Conservation (phyloP, 1,140 invertebrate genomes). For the Oncopodura yosiiana region DNA sequence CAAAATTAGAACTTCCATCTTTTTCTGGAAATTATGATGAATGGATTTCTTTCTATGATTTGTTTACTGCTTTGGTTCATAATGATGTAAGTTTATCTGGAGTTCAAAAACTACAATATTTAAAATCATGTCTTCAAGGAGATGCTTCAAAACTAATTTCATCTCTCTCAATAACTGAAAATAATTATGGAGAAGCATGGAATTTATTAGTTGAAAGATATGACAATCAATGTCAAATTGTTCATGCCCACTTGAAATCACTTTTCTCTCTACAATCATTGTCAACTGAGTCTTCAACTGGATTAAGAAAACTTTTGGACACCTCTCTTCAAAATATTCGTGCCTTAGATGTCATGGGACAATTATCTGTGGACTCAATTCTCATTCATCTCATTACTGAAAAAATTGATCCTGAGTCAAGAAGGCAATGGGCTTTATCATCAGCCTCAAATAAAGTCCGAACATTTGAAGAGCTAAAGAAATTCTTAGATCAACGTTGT, state of each 20-base stretch:
- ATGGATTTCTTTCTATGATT: constrained; percentile 20
- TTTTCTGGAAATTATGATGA: constrained; percentile 9
- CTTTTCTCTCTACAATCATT: not conserved
- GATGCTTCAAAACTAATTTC: constrained; percentile 2
- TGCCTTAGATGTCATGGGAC: not conserved
- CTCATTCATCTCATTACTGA: not conserved
- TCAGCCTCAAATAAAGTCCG: not conserved
- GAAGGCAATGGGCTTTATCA: not conserved
- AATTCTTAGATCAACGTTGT: not conserved
- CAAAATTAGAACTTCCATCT: constrained; percentile 9
- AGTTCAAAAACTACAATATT: constrained; percentile 11
- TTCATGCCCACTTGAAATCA: not conserved
- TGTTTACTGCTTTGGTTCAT: constrained; percentile 13
- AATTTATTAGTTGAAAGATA: constrained; percentile 1
- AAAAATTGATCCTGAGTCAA: constrained; percentile 1
- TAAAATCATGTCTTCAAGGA: constrained; percentile 8
- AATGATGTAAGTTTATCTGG: not conserved
- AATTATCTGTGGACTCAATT: not conserved
- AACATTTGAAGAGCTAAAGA: not conserved
- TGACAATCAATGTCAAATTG: constrained; percentile 2
- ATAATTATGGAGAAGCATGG: constrained; percentile 12
- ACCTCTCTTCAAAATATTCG: not conserved
- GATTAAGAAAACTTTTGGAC: constrained; percentile 1
- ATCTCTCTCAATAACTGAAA: constrained; percentile 1
- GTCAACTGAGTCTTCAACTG: not conserved